These are phyloP conservation scores for Caretta caretta DNA, from an alignment of 2,113 vertebrate species.

Conservation along the genomic window DNA sequence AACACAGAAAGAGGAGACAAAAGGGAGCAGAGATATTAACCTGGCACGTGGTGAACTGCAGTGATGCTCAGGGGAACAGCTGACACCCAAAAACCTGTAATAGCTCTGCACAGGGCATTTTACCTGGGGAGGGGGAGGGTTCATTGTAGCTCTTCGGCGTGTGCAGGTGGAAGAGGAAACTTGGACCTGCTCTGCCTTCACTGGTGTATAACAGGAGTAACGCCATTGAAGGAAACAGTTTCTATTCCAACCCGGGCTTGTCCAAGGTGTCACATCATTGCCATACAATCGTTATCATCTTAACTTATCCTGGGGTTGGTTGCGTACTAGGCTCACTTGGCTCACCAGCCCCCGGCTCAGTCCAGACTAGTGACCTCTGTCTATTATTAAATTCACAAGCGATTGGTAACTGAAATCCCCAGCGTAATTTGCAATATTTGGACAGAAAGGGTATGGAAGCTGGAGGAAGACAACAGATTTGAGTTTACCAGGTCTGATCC, in stretches of 20 bases:
- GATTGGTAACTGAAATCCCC: neutral
- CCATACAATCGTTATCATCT: neutral
- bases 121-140: too few species aligned
- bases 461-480: neutral
- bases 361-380: neutral
- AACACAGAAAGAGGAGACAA: neutral
- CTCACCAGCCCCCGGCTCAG: neutral
- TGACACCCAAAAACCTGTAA: neutral
- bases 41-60: too few species aligned
- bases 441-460: neutral
- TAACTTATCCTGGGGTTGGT: neutral
- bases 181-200: neutral
- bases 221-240: neutral
- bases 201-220: neutral
- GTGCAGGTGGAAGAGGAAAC: too few species aligned
- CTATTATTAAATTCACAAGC: neutral
- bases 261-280: neutral
- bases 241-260: neutral
- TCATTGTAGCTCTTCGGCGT: neutral
- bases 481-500: neutral
- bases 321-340: neutral
- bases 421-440: neutral
- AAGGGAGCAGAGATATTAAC: too few species aligned
- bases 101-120: neutral
- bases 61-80: too few species aligned